These are phyloP conservation scores for Peromyscus leucopus DNA, from an alignment of 2,113 vertebrate genomes.

Conservation along the genomic window DNA sequence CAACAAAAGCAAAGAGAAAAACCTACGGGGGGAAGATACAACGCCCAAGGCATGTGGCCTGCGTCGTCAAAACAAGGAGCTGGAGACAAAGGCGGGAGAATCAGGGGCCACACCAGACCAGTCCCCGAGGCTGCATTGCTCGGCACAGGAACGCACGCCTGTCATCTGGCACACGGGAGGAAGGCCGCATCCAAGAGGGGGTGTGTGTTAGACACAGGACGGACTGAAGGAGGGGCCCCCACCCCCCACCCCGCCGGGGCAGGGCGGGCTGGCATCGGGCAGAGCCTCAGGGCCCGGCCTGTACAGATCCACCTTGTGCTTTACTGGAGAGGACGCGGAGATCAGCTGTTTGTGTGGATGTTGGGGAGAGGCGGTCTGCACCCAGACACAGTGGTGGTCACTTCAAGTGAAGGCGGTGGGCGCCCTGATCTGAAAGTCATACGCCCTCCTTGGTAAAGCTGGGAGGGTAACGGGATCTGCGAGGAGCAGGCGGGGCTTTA, in stretches of 20 bases:
- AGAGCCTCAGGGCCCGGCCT: background rate
- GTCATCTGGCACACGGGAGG: background rate
- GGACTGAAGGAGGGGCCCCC: background rate
- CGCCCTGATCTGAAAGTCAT: background rate
- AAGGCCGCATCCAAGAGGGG: background rate
- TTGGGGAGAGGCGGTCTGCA: background rate
- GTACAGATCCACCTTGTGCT: background rate
- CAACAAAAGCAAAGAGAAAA: background rate
- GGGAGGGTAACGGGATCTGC: background rate
- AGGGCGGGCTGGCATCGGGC: background rate
- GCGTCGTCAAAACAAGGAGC: background rate
- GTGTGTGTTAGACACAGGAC: background rate
- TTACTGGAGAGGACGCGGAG: background rate
- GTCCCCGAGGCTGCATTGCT: background rate
- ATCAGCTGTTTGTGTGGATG: background rate
- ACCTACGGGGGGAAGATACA: background rate
- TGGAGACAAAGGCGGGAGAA: background rate
- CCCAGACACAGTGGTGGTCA: background rate
- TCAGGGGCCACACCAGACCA: rapidly evolving
- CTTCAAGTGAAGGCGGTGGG: background rate
- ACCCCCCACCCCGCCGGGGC: too few species aligned
- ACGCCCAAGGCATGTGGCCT: too few species aligned
- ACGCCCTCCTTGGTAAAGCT: background rate
- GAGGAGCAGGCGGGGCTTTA: background rate
- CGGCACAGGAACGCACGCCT: too few species aligned